Conservation (phyloP, 2,113 vertebrate species). For the Mugil cephalus region DNA sequence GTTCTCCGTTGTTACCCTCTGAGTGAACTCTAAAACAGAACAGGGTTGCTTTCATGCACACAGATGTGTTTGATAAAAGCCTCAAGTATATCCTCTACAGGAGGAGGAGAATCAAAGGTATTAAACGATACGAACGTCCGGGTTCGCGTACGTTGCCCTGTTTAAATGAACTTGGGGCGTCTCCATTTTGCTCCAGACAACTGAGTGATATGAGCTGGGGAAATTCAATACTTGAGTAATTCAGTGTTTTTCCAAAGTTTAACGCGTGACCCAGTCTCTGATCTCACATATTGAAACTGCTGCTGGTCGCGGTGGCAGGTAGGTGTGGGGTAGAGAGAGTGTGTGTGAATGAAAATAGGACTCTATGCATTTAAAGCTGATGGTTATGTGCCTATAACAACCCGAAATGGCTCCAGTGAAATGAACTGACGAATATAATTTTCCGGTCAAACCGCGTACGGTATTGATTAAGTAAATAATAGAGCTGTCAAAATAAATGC, state of each 20-base stretch:
- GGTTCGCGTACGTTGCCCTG: background rate
- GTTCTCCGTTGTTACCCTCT: constrained; percentile 15
- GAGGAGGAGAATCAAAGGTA: constrained; percentile 18
- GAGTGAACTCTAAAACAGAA: constrained; percentile 40
- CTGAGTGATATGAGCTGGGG: background rate
- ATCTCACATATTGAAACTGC: background rate
- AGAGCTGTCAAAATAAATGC: no score
- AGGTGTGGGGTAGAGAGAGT: no score
- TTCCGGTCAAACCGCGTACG: no score
- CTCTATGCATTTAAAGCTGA: no score
- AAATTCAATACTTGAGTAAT: background rate
- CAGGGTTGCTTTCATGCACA: constrained; percentile 20
- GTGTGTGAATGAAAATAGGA: no score
- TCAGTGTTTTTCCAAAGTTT: background rate
- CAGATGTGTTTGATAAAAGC: constrained; percentile 16
- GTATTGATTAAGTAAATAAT: no score
- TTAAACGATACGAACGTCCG: background rate
- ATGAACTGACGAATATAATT: no score
- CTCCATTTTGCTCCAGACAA: background rate
- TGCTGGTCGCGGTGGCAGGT: no score
- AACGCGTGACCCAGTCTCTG: background rate
- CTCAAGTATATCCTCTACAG: constrained; percentile 14
- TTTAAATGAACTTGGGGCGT: background rate
- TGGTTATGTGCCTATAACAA: background rate
- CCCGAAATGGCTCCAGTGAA: background rate